These are phyloP conservation scores for Oryzias celebensis DNA, from an alignment of 2,113 vertebrate species.

Conservation along the genomic window DNA sequence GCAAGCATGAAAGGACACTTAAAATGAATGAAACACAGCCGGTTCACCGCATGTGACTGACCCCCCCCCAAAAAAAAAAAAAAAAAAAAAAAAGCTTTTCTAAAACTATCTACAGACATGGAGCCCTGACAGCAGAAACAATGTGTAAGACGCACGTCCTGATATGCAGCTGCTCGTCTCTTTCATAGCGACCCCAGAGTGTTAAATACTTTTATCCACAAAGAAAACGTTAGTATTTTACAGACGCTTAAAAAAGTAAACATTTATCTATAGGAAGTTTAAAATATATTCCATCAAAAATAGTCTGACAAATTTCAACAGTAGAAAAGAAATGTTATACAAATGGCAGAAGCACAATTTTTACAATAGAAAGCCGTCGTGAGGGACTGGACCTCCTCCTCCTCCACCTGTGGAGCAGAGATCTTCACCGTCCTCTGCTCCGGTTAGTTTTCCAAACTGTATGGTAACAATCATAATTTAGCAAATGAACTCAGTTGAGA, in stretches of 20 bases:
- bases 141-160: constrained; percentile 33
- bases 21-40: constrained; percentile 73
- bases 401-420: constrained; percentile 28
- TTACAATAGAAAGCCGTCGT: constrained; percentile 57
- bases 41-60: constrained; percentile 73
- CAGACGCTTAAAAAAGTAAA: constrained; percentile 85
- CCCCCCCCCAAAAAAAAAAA: constrained; percentile 33
- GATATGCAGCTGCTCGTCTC: constrained; percentile 55
- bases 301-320: constrained; percentile 81
- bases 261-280: constrained; percentile 81
- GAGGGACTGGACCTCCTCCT: constrained; percentile 16
- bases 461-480: constrained; percentile 46
- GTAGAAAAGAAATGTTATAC: constrained; percentile 80
- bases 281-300: constrained; percentile 88
- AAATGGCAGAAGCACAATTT: constrained; percentile 69
- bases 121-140: constrained; percentile 53
- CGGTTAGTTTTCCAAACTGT: constrained; percentile 43
- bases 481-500: constrained; percentile 38
- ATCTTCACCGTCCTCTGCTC: constrained; percentile 17
- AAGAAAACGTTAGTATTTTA: constrained; percentile 78
- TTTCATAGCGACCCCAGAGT: constrained; percentile 43
- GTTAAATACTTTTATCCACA: constrained; percentile 62
- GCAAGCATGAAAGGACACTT: constrained; percentile 82
- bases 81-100: constrained; percentile 31
- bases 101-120: constrained; percentile 79